phyloP scores from a whole-genome alignment of 2,888 invertebrate species.

The Sarcophaga carnaria region DNA sequence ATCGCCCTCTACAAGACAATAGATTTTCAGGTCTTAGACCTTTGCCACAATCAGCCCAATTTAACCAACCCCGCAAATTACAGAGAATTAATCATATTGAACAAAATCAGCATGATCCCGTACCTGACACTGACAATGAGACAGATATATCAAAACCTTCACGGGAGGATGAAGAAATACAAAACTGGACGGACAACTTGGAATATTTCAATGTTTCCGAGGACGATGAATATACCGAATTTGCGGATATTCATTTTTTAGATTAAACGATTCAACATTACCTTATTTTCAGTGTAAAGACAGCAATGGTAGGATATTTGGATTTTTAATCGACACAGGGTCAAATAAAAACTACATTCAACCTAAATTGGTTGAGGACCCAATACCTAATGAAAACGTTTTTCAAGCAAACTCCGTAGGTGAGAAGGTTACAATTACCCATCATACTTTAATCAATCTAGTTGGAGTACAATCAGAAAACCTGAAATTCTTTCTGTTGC shows the following conservation, averaged over 20 bases:
- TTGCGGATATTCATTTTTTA: background rate
- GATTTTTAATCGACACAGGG: constrained; percentile 22
- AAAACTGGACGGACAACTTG: background rate
- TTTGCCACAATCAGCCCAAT: background rate
- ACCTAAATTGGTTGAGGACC: constrained; percentile 22
- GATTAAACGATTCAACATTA: too few species aligned
- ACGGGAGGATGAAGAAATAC: background rate
- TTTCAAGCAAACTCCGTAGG: background rate
- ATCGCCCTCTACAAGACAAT: too few species aligned
- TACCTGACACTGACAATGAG: background rate
- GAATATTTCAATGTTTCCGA: background rate
- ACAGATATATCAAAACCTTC: background rate
- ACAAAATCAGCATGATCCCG: background rate
- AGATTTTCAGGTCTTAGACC: background rate
- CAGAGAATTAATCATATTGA: constrained; percentile 22
- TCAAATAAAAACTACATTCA: constrained; percentile 31
- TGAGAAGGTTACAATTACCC: too few species aligned
- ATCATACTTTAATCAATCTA: too few species aligned
- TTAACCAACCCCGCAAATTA: background rate
- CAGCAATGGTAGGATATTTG: constrained; percentile 31
- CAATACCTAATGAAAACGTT: constrained; percentile 28
- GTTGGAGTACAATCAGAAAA: constrained; percentile 4
- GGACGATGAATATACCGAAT: constrained; percentile 3
- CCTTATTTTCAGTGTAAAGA: constrained; percentile 36
- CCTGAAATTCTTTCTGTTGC: too few species aligned